phyloP scores from a whole-genome alignment of 2,113 vertebrate species.

The Prionailurus viverrinus region DNA sequence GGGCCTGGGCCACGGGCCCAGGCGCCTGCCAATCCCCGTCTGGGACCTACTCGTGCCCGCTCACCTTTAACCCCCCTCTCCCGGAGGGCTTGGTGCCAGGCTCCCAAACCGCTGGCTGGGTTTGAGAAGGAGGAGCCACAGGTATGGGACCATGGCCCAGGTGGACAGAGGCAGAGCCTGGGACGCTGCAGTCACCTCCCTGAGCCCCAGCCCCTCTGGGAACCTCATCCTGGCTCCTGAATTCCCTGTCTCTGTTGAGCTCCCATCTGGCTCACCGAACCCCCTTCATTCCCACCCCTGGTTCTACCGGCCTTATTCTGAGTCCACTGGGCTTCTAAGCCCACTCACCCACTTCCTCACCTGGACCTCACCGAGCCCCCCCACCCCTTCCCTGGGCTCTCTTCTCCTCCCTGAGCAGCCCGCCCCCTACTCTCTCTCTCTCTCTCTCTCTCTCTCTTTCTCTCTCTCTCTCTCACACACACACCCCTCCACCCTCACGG shows the following conservation, averaged over 20 bases:
- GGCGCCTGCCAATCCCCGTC: conserved; percentile 62
- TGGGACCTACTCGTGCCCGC: not conserved
- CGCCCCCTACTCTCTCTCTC: not conserved
- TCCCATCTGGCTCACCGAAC: not conserved
- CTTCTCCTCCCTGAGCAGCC: not conserved
- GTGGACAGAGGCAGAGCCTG: not conserved
- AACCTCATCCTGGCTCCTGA: not conserved
- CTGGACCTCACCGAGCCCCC: not conserved
- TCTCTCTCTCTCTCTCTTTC: not conserved
- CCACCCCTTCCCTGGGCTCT: not conserved
- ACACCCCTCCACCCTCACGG: rapidly evolving
- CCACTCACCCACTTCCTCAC: not conserved
- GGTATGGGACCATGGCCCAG: not conserved
- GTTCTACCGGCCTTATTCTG: not conserved
- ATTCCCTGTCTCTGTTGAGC: too few species aligned
- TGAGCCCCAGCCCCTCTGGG: not conserved
- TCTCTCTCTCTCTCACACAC: too few species aligned
- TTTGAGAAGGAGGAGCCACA: not conserved
- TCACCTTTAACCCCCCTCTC: conserved; percentile 68
- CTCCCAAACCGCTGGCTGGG: not conserved
- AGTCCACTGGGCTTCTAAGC: not conserved
- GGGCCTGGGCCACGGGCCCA: conserved; percentile 22
- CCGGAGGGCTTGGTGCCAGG: not conserved
- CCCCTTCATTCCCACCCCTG: not conserved
- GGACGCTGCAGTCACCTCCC: too few species aligned